These are phyloP conservation scores for Drosophila cracens DNA, from an alignment of 2,888 invertebrate genomes.

Conservation along the genomic window DNA sequence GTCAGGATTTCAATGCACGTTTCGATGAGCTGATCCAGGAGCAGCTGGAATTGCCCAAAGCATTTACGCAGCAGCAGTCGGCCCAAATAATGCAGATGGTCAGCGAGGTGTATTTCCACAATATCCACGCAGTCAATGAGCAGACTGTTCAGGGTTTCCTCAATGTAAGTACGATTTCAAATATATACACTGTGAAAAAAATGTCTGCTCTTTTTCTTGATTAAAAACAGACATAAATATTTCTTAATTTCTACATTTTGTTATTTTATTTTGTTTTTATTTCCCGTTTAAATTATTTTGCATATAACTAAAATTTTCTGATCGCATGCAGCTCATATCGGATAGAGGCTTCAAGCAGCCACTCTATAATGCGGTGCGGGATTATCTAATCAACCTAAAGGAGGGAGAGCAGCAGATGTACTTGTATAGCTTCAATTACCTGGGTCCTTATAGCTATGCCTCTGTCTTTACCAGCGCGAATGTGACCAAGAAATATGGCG, in stretches of 20 bases:
- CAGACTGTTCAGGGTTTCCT: constrained; percentile 75
- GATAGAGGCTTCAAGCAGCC: constrained; percentile 86
- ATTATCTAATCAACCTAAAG: constrained; percentile 64
- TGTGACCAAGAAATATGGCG: constrained; percentile 74
- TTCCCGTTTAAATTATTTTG: not conserved
- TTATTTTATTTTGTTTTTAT: not conserved
- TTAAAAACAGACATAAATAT: not conserved
- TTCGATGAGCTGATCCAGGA: constrained; percentile 78
- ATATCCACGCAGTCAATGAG: constrained; percentile 70
- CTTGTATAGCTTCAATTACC: constrained; percentile 86
- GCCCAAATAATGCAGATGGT: constrained; percentile 55
- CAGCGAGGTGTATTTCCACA: constrained; percentile 75
- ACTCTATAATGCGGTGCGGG: constrained; percentile 82
- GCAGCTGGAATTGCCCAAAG: constrained; percentile 78
- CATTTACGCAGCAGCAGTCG: constrained; percentile 39
- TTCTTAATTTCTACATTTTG: not conserved
- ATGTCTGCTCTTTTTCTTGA: not conserved
- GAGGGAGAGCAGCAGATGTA: constrained; percentile 83
- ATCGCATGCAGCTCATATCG: constrained; percentile 84
- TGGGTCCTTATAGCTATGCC: constrained; percentile 85
- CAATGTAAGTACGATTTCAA: constrained; percentile 53
- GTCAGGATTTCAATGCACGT: constrained; percentile 75
- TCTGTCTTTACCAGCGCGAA: constrained; percentile 83
- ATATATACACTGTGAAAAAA: not conserved
- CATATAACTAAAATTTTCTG: not conserved